Percentiles rank a stretch among this genome's conserved stretches.
These are phyloP conservation scores for Gobius niger DNA, from an alignment of 2,113 vertebrate genomes.

Conservation along the genomic window DNA sequence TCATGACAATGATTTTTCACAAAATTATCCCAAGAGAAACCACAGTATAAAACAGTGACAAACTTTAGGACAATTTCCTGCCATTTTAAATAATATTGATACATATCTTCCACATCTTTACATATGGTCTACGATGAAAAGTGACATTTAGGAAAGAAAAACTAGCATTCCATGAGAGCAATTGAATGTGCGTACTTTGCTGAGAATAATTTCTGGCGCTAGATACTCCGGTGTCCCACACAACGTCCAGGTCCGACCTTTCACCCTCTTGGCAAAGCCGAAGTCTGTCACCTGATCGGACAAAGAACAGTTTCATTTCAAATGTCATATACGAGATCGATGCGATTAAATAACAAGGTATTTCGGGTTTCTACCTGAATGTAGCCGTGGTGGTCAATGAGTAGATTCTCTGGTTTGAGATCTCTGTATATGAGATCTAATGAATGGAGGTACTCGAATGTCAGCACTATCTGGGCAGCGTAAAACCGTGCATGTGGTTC, in stretches of 20 bases:
- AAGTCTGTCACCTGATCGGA: constrained; percentile 92
- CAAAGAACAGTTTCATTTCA: neutral
- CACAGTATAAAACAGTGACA: no score
- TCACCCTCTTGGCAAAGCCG: constrained; percentile 98
- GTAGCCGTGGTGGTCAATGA: constrained; percentile 98
- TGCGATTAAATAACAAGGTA: neutral
- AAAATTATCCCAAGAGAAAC: no score
- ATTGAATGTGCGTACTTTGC: constrained; percentile 82
- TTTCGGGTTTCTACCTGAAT: constrained; percentile 84
- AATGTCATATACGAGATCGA: neutral
- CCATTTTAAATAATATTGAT: no score
- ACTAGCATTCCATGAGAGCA: neutral
- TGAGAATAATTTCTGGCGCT: constrained; percentile 98
- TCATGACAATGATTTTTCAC: no score
- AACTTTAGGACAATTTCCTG: no score
- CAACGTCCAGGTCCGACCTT: constrained; percentile 98
- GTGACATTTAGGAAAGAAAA: neutral
- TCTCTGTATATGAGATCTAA: constrained; percentile 99
- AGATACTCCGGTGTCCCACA: constrained; percentile 98
- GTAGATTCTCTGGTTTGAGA: constrained; percentile 98
- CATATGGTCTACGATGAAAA: neutral
- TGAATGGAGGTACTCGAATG: constrained; percentile 99
- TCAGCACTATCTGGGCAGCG: constrained; percentile 98
- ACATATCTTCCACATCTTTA: neutral
- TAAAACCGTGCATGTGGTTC: constrained; percentile 98